phyloP scores from a whole-genome alignment of 2,888 invertebrate genomes.

The Meliscaeva auricollis region DNA sequence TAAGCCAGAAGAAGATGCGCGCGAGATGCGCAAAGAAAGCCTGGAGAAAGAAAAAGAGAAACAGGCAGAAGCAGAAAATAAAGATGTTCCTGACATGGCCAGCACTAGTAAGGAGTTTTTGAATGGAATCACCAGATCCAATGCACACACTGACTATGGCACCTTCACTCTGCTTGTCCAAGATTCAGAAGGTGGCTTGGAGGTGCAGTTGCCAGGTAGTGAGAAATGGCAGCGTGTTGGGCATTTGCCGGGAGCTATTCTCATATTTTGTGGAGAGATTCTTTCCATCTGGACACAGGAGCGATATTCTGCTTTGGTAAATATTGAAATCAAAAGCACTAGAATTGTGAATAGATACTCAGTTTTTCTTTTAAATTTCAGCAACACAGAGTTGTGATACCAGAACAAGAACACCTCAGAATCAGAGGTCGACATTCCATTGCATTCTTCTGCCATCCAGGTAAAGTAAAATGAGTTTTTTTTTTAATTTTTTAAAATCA shows the following conservation, averaged over 20 bases:
- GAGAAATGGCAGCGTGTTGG: constrained; percentile 90
- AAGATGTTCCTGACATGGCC: constrained; percentile 76
- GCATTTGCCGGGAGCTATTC: constrained; percentile 90
- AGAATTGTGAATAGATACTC: constrained; percentile 1
- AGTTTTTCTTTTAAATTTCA: constrained; percentile 80
- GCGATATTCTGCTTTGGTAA: constrained; percentile 88
- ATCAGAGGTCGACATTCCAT: constrained; percentile 90
- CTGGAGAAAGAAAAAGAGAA: constrained; percentile 76
- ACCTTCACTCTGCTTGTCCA: constrained; percentile 90
- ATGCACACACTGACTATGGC: constrained; percentile 90
- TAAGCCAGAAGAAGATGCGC: constrained; percentile 82
- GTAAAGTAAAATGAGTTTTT: constrained; percentile 81
- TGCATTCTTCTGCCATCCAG: constrained; percentile 91
- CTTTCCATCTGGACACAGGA: constrained; percentile 91
- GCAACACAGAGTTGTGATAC: constrained; percentile 90
- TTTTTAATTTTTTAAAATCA: not conserved
- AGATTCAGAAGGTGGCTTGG: constrained; percentile 90
- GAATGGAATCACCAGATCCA: constrained; percentile 86
- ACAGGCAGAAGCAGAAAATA: constrained; percentile 72
- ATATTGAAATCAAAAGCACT: not conserved
- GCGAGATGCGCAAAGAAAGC: constrained; percentile 77
- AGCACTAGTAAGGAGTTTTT: constrained; percentile 82
- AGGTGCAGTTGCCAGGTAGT: constrained; percentile 87
- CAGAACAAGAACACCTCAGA: constrained; percentile 87
- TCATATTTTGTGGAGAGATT: constrained; percentile 91